Conservation (phyloP, 2,113 vertebrate species). For the Myotis lucifugus region DNA sequence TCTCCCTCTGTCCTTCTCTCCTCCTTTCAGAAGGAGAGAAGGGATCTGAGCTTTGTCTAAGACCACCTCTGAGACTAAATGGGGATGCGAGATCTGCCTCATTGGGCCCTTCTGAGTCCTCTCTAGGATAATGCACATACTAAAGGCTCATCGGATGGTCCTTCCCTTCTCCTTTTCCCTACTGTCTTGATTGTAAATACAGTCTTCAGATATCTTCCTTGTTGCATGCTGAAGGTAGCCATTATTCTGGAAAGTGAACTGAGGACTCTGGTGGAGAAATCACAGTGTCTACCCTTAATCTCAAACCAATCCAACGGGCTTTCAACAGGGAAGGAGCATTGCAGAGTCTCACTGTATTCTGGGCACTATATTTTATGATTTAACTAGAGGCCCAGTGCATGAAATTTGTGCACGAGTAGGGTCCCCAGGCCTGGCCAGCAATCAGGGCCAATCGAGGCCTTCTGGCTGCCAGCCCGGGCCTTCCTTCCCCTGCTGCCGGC, state of each 20-base stretch:
- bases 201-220: background rate
- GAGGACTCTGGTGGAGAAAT: background rate
- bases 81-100: background rate
- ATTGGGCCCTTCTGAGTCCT: background rate
- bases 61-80: background rate
- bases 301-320: background rate
- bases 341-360: background rate
- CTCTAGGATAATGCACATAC: background rate
- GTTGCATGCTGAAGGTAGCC: background rate
- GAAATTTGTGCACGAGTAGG: no score
- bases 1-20: no score
- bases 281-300: background rate
- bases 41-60: background rate
- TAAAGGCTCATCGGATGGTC: background rate
- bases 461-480: no score
- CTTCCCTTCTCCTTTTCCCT: background rate
- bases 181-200: background rate
- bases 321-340: background rate
- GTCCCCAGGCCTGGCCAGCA: no score
- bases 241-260: background rate
- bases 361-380: background rate
- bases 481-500: no score
- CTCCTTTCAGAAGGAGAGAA: background rate
- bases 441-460: no score
- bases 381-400: background rate